Evolutionary conservation across 2,888 invertebrate genomes (phyloP).

Genomic region (Drosophila mulleri): DNA sequence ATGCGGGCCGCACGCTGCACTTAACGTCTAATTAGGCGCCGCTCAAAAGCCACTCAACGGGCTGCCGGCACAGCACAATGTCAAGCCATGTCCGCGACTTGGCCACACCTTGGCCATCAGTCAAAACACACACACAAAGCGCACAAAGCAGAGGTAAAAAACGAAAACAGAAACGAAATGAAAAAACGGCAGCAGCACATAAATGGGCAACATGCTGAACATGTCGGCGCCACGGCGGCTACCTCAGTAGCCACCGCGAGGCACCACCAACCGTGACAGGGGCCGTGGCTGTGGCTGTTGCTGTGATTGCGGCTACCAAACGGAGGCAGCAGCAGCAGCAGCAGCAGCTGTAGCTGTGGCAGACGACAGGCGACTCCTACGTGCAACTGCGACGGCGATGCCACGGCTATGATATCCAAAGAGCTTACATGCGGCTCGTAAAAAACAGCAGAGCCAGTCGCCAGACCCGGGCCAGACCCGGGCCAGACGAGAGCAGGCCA

Average conservation of each 20-base stretch:
- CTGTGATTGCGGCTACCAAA: conserved; percentile 51
- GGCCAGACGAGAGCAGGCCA: conserved; percentile 3
- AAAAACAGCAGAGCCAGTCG: conserved; percentile 68
- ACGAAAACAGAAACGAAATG: not conserved
- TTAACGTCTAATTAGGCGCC: conserved; percentile 77
- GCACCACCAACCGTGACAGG: conserved; percentile 77
- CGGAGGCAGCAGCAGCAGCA: conserved; percentile 24
- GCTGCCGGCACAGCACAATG: conserved; percentile 59
- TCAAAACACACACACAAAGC: conserved; percentile 54
- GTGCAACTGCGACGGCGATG: conserved; percentile 56
- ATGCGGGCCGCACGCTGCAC: conserved; percentile 57
- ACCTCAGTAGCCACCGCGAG: conserved; percentile 53
- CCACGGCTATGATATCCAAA: conserved; percentile 62
- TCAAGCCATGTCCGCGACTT: conserved; percentile 67
- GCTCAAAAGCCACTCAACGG: conserved; percentile 72
- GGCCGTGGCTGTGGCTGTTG: conserved; percentile 45
- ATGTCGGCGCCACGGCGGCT: conserved; percentile 67
- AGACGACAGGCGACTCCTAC: conserved; percentile 65
- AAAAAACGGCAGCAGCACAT: conserved; percentile 28
- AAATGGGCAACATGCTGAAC: conserved; percentile 63
- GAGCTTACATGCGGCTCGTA: conserved; percentile 75
- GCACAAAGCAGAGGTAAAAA: conserved; percentile 21
- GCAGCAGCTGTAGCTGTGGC: conserved; percentile 25
- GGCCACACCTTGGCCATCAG: conserved; percentile 75
- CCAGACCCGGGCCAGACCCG: conserved; percentile 7